Base-by-base conservation (phyloP, 2,797 vertebrate genomes). In the Dryobates pubescens region DNA sequence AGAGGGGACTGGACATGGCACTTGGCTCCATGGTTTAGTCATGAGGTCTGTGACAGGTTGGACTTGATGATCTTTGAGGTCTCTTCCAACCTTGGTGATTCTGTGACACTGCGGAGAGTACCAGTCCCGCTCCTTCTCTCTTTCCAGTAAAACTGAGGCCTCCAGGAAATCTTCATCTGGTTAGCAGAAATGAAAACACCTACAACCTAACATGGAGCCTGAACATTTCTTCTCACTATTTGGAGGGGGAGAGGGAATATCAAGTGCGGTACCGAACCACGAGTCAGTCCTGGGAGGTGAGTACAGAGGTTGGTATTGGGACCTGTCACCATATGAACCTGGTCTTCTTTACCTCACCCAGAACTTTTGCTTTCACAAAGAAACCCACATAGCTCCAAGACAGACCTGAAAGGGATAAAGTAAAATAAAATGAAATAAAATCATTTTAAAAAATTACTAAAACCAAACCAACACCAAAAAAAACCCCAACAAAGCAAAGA, bases 191-290 rank as follows among this genome's bases (percentile, higher is more conserved):
- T 27, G 73, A 92, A 34, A 87, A 63, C 47, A 88, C 24, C 4
- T 98, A 94, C 82, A 98, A 97, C 53, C 59, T 98, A 57, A 96
- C 96, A 0, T 98, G 98, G 97, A 84, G 36, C 14, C 29, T 97
- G 36, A 86, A 88, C 23, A 58, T 83, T 73, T 65, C 92, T 71
- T 98, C 98, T 61, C 96, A 97, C 63, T 98, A 98, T 78, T 41
- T 98, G 26, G 1, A 86, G 2, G 51, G 26, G 1, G 1, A 6
- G 2, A 67, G 97, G 58, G 87, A 97, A 77, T 98, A 97, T 9
- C 63, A 97, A 95, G 95, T 85, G 57, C 73, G 75, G 54, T 93
- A 49, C 7, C 94, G 93, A 88, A 62, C 47, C 3, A 14, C 6
- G 0, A 93, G 41, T 47, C 87, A 81, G 15, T 32, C 92, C 84